Evolutionary conservation across 2,113 vertebrate species (phyloP), one percentile per base, ranked within the genome.

Genomic region (Tyrannus savana): DNA sequence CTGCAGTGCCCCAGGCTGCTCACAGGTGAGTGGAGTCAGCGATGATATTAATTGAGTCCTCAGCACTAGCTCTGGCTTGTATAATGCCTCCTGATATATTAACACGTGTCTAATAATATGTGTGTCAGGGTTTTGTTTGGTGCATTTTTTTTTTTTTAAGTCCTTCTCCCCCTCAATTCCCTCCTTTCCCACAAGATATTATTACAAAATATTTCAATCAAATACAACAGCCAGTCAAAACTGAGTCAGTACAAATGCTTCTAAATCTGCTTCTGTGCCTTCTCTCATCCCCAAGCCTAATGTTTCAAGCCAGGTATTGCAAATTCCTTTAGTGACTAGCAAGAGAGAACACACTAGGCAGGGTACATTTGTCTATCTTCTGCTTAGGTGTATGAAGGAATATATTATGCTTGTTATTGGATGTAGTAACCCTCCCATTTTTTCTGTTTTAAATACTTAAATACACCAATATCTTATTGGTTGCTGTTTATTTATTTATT

Each of bases 1-100:
- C 97, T 99, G 99, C 98, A 99, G 98, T 93, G 99, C 99, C 98
- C 99, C 99, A 60, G 99, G 99, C 98, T 99, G 99, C 98, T 99
- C 99, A 97, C 99, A 99, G 99, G 99, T 99, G 97, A 99, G 98
- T 98, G 92, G 92, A 96, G 96, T 96, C 95, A 95, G 94, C 60
- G 8, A 37, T 95, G 95, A 92, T 96, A 95, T 95, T 96, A 97
- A 96, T 89, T 91, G 91, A 95, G 91, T 89, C 87, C 85, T 95
- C 75, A 76, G 77, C 74, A 83, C 92, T 85, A 86, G 94, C 90
- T 95, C 78, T 94, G 90, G 77, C 95, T 89, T 82, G 87, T 60
- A 87, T 56, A 87, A 87, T 87, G n/a, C 42, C 33, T 91, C 78
- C 77, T 77, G 78, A 78, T 92, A 90, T 73, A 90, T 79, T 89